Evolutionary conservation across 2,113 vertebrate genomes (phyloP).

Genomic region (Stigmatopora nigra): DNA sequence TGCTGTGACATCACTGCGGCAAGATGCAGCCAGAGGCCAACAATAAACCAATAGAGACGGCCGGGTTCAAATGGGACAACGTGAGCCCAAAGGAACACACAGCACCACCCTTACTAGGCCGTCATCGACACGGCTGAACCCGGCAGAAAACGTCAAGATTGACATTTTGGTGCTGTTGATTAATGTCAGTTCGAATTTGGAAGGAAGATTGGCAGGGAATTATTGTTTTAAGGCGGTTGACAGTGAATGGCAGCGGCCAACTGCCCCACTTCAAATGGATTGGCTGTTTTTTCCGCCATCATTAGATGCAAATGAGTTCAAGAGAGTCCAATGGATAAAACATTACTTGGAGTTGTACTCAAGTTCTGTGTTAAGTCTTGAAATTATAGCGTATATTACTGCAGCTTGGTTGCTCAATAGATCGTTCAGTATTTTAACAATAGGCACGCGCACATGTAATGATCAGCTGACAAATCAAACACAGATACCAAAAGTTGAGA

Average conservation of each 20-base stretch:
- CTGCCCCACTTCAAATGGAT: too few species aligned
- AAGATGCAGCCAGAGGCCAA: conserved; percentile 54
- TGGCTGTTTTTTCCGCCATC: too few species aligned
- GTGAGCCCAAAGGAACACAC: conserved; percentile 48
- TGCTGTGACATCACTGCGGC: conserved; percentile 71
- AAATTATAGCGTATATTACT: not conserved
- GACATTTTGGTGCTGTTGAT: conserved; percentile 1
- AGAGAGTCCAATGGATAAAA: too few species aligned
- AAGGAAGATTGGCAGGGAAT: too few species aligned
- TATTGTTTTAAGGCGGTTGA: too few species aligned
- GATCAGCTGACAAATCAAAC: conserved; percentile 1
- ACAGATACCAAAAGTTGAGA: not conserved
- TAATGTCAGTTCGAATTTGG: too few species aligned
- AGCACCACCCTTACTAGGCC: conserved; percentile 32
- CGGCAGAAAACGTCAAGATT: not conserved
- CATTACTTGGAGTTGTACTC: not conserved
- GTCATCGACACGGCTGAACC: conserved; percentile 31
- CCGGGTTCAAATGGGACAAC: conserved; percentile 60
- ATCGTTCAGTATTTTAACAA: not conserved
- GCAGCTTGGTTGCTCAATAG: not conserved
- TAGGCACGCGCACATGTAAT: not conserved
- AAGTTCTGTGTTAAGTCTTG: not conserved
- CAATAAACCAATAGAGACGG: conserved; percentile 67
- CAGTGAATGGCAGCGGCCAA: too few species aligned
- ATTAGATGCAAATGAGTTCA: too few species aligned